Evolutionary conservation across 2,113 vertebrate genomes (phyloP).

Genomic region (Elanoides forficatus): DNA sequence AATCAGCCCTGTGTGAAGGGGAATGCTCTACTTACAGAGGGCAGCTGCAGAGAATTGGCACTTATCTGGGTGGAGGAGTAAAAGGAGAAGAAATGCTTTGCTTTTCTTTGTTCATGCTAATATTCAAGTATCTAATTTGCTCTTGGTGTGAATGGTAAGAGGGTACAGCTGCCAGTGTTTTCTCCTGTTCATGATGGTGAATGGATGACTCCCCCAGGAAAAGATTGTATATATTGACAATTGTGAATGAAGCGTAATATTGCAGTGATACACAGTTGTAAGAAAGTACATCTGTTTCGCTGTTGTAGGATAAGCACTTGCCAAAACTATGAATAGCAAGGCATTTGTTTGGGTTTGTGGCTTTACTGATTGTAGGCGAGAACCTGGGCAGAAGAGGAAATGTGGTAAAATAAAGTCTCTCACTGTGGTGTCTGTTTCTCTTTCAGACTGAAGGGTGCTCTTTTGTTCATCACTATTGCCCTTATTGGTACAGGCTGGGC

Average conservation of each 20-base stretch:
- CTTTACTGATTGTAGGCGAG: neutral
- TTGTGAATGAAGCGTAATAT: neutral
- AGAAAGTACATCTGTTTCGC: slow-evolving; percentile 19
- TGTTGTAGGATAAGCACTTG: neutral
- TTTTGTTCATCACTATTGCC: slow-evolving; percentile 88
- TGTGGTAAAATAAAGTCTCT: neutral
- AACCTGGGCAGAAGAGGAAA: slow-evolving; percentile 1
- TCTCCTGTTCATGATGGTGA: neutral
- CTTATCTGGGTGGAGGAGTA: neutral
- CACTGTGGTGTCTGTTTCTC: neutral
- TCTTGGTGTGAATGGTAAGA: slow-evolving; percentile 28
- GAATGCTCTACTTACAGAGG: neutral
- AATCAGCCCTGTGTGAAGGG: neutral
- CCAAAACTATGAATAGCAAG: neutral
- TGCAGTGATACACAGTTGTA: neutral
- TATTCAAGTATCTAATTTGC: slow-evolving; percentile 36
- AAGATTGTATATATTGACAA: neutral
- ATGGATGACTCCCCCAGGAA: neutral
- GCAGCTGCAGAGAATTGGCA: slow-evolving; percentile 41
- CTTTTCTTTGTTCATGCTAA: slow-evolving; percentile 1
- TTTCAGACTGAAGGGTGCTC: slow-evolving; percentile 83
- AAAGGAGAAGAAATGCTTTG: neutral
- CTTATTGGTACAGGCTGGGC: slow-evolving; percentile 90
- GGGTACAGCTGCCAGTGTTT: slow-evolving; percentile 40
- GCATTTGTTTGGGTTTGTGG: slow-evolving; percentile 38